Evolutionary conservation across 2,113 vertebrate genomes (phyloP), one percentile per base, ranked within the genome.

Genomic region (Gila orcuttii): DNA sequence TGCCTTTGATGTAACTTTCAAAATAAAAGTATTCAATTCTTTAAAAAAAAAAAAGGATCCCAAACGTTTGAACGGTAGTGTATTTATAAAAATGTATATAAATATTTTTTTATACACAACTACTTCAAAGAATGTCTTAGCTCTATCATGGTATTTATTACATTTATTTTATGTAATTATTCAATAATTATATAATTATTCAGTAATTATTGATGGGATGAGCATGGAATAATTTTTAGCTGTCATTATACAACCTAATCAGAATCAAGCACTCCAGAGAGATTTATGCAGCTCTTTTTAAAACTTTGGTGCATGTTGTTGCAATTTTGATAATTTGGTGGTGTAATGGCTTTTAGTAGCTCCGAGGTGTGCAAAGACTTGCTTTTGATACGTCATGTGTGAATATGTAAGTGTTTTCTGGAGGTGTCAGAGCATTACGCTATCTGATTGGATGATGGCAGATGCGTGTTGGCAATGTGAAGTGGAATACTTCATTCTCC

Each of bases 401-500:
- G 33, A 79, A 60, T 79, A n/a, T 42, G 5, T 17, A 25, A 80
- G 36, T 28, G 59, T 47, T 52, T 68, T 81, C 79, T 73, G 23
- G 50, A 83, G 50, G 31, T 73, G 50, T 83, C n/a, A 6, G 25
- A 47, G 33, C 39, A 13, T 64, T 81, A 1, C 2, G 59, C 39
- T 31, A 0, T 66, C 62, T 82, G 62, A 68, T 68, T 68, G 42
- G 62, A 3, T 47, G 39, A 64, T 15, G 28, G 79, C 79, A 31
- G 79, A 45, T 13, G n/a, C 1, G 75, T 57, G 75, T 78, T 57
- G 75, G 50, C 75, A 57, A 57, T 57, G 60, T 21, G 60, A 81
- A 66, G 79, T 47, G n/a, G 66, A 82, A 19, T 73, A 19, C 28
- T 57, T 82, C 8, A 68, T 82, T 57, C 66, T 57, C 47, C 28